These are phyloP conservation scores for Hydrophis major DNA, from an alignment of 2,797 vertebrate genomes.

Conservation along the genomic window DNA sequence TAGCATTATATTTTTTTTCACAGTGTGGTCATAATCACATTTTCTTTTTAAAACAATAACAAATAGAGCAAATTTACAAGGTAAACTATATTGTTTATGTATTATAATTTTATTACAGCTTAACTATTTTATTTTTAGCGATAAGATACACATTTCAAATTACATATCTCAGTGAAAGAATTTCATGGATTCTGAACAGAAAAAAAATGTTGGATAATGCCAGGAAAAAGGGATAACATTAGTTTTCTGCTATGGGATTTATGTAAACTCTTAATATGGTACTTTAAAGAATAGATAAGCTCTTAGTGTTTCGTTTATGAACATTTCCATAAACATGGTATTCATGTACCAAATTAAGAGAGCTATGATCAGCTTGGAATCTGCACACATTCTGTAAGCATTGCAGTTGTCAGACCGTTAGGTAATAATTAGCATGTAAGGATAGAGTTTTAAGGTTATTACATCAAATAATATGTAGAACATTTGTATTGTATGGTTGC, in stretches of 20 bases:
- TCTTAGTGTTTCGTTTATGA: no score
- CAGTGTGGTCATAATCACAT: slow-evolving; percentile 1
- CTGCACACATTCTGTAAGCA: neutral
- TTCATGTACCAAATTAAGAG: neutral
- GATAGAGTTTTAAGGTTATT: neutral
- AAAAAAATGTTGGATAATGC: neutral
- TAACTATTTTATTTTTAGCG: neutral
- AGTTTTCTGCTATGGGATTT: neutral
- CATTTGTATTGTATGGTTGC: neutral
- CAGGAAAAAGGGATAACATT: neutral
- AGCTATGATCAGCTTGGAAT: neutral
- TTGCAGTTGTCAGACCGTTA: no score
- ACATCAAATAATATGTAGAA: neutral
- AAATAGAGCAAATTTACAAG: slow-evolving; percentile 6
- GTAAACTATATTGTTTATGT: neutral
- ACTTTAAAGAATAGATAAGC: neutral
- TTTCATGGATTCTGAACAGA: neutral
- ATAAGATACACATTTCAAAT: neutral
- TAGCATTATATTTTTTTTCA: neutral
- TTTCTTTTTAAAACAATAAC: neutral
- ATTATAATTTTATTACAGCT: neutral
- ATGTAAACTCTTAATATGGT: neutral
- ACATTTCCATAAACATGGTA: neutral
- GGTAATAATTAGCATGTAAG: neutral
- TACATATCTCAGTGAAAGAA: neutral